Conservation (phyloP, 2,888 invertebrate genomes). For the Uropetala carovei region DNA sequence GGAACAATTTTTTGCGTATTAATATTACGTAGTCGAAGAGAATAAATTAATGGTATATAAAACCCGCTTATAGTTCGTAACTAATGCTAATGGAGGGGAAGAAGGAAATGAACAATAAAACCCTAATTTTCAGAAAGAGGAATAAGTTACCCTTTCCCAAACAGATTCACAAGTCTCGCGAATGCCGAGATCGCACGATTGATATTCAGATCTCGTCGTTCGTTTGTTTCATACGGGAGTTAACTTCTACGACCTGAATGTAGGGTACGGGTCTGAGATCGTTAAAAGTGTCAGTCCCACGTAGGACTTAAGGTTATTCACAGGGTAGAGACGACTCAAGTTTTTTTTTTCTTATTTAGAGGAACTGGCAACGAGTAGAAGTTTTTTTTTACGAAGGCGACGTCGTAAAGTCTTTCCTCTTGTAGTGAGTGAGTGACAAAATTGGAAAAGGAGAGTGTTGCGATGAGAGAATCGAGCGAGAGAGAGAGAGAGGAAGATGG, state of each 20-base stretch:
- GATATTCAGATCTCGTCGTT: not conserved
- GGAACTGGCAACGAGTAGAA: not conserved
- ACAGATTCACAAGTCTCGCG: not conserved
- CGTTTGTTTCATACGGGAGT: not conserved
- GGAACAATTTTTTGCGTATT: no score
- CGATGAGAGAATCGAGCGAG: not conserved
- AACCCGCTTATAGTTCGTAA: no score
- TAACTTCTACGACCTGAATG: not conserved
- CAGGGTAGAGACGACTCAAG: not conserved
- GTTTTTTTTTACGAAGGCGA: not conserved
- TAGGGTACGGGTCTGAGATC: not conserved
- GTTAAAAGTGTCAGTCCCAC: constrained; percentile 3
- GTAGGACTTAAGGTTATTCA: not conserved
- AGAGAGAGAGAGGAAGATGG: not conserved
- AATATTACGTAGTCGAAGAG: no score
- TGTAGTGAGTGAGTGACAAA: not conserved
- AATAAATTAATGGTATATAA: no score
- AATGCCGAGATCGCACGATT: not conserved
- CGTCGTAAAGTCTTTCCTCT: not conserved
- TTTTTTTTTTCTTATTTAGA: not conserved
- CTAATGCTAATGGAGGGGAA: no score
- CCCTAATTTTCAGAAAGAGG: not conserved
- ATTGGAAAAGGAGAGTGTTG: not conserved
- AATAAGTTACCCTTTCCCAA: not conserved
- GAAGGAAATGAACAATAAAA: not conserved